Evolutionary conservation across 2,888 invertebrate species (phyloP), one percentile per base, ranked within the genome.

Genomic region (Hemicrepidius hirtus): DNA sequence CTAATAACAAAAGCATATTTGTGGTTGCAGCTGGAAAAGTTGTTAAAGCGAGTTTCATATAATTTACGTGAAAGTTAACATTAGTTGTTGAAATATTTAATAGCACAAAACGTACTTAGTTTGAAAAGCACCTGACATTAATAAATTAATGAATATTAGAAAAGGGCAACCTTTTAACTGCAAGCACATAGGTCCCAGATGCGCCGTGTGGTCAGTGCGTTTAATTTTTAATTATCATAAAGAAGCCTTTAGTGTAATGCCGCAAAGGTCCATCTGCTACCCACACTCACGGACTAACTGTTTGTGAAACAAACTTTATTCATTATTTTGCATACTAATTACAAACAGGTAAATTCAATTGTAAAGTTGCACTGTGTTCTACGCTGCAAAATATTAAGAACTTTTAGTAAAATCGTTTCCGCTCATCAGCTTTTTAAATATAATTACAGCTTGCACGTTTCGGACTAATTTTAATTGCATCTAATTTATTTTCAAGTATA

Each of bases 211-310:
- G 73, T 73, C 73, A 73, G 73, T 69, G 41, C 66, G 73, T 73
- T 73, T 73, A 73, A 73, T 73, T 73, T 73, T 73, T 69, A 73
- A 69, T 73, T 69, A 69, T 53, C 65, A 66, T 69, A 69, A 73
- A 69, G 69, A 73, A 69, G 46, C 73, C 65, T 73, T 73, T 69
- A 73, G 64, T 65, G 65, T 66, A 73, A 68, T 68, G 55, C 64
- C 40, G 69, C 50, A 46, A 69, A 68, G 60, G 69, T 73, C 68
- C 73, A 73, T 73, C 64, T 66, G 73, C 73, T 73, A 69, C 68
- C 73, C 66, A 60, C 60, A 69, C 59, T 67, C 59, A 69, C 28
- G 24, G 16, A 28, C 64, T 59, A 62, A 63, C 59, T 60, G 71
- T 71, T 66, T 55, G 68, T 64, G 59, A 64, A 57, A 57, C 62